These are phyloP conservation scores for Dromius quadrimaculatus DNA, from an alignment of 2,888 invertebrate genomes.

Conservation along the genomic window DNA sequence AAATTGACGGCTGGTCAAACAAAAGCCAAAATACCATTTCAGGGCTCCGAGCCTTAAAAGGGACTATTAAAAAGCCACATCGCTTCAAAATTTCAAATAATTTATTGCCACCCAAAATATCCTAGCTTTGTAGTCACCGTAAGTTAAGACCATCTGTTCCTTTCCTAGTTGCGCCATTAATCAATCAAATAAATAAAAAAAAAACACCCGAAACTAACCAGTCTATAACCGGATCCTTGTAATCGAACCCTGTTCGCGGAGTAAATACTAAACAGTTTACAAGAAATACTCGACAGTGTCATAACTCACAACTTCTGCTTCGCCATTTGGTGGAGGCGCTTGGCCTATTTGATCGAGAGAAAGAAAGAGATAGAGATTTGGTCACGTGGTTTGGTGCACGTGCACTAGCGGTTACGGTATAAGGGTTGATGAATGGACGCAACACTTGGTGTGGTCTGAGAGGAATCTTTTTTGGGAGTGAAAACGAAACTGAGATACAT, in stretches of 20 bases:
- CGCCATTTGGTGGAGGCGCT: constrained; percentile 22
- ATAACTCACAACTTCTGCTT: constrained; percentile 23
- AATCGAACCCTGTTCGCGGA: not conserved
- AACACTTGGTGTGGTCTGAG: not conserved
- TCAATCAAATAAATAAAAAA: not conserved
- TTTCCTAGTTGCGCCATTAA: not conserved
- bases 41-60: too few relatives aligned
- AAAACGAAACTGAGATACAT: not conserved
- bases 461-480: not conserved
- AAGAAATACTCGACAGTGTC: constrained; percentile 13
- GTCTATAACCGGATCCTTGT: constrained; percentile 10
- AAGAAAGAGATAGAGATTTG: not conserved
- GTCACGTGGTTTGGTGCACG: constrained; percentile 16
- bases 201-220: not conserved
- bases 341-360: not conserved
- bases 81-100: too few relatives aligned
- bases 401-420: not conserved
- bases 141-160: too few relatives aligned
- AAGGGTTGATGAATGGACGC: not conserved
- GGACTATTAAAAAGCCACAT: too few relatives aligned
- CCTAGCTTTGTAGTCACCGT: too few relatives aligned
- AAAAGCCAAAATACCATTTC: too few relatives aligned
- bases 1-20: too few relatives aligned
- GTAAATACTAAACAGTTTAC: constrained; percentile 33
- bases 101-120: too few relatives aligned